phyloP scores from a whole-genome alignment of 2,797 vertebrate species.

The Myiotriccus ornatus region DNA sequence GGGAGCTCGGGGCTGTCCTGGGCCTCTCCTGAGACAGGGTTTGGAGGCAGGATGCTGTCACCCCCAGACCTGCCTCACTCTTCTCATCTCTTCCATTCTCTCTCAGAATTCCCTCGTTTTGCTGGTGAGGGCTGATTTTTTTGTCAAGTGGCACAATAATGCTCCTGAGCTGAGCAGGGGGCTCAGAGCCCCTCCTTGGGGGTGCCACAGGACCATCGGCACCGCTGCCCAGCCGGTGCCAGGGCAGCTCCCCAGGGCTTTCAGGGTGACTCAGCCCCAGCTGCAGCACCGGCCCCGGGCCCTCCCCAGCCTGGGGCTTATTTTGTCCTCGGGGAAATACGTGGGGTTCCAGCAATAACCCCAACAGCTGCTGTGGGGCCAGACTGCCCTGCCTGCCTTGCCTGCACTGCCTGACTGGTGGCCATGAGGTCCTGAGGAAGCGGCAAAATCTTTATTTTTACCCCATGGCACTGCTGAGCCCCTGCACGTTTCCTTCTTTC shows the following conservation, averaged over 20 bases:
- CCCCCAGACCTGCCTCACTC: neutral
- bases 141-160: neutral
- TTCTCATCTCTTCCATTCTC: neutral
- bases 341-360: neutral
- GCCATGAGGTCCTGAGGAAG: neutral
- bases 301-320: neutral
- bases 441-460: neutral
- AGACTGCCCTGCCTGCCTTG: neutral
- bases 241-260: neutral
- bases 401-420: neutral
- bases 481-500: neutral
- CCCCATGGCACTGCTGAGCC: neutral
- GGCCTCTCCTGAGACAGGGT: neutral
- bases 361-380: neutral
- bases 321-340: neutral
- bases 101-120: neutral
- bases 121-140: neutral
- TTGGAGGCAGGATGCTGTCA: neutral
- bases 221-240: fast-evolving
- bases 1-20: neutral
- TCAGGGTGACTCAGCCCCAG: neutral
- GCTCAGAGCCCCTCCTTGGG: neutral
- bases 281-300: neutral
- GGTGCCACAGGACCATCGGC: fast-evolving
- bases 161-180: fast-evolving